Conservation (phyloP, 2,113 vertebrate genomes). For the Vulpes ferrilata region DNA sequence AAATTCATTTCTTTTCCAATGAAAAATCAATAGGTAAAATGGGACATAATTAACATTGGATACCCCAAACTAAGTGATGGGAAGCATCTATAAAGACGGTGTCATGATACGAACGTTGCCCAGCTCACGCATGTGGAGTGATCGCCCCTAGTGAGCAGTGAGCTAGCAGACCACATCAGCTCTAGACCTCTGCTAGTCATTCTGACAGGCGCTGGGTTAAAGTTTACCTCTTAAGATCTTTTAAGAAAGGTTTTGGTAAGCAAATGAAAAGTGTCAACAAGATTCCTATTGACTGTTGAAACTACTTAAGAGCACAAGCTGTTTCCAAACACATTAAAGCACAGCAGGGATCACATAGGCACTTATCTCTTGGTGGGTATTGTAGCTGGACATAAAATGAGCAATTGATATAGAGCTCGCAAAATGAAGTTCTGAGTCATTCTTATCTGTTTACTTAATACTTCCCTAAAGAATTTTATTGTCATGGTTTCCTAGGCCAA, state of each 20-base stretch:
- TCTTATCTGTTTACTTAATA: background rate
- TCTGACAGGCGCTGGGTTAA: background rate
- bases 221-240: background rate
- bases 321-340: background rate
- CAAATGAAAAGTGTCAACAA: background rate
- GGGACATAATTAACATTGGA: background rate
- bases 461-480: background rate
- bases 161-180: background rate
- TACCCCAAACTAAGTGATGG: background rate
- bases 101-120: rapidly evolving
- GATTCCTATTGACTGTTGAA: background rate
- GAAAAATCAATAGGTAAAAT: background rate
- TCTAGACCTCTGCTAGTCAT: background rate
- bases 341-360: rapidly evolving
- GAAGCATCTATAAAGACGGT: background rate
- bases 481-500: background rate
- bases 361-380: rapidly evolving
- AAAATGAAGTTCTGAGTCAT: background rate
- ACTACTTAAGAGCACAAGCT: background rate
- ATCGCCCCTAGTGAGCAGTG: rapidly evolving
- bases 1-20: background rate
- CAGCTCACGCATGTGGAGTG: rapidly evolving
- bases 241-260: slow-evolving; percentile 41
- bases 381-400: rapidly evolving
- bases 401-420: background rate